Base-by-base conservation (phyloP, 2,113 vertebrate species). In the Pithys albifrons region DNA sequence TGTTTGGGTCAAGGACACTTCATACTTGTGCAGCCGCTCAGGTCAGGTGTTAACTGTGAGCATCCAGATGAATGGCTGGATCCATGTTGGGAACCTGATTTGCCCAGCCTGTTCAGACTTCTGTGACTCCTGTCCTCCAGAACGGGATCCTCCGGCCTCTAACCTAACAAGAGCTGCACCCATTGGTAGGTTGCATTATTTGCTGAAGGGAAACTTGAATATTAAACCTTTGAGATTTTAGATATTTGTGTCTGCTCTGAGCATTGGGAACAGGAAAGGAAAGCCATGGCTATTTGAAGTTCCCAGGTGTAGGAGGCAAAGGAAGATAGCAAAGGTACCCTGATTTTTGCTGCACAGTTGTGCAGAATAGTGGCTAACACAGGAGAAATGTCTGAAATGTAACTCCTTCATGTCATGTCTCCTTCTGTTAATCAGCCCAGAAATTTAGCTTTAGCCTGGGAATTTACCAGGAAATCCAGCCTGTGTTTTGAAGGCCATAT, bases 51-150 rank as follows among this genome's bases (percentile, higher is more conserved):
- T 99, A 49, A 98, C 97, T 1, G 97, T 99, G 87, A 99, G 98
- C 76, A 98, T 99, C 52, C 98, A 98, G 65, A 97, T 99, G 97
- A 98, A 97, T 2, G 98, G 97, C 94, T 99, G 99, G 99, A 96
- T 99, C 12, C 98, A 99, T 2, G 96, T 97, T n/a, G 99, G 99
- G 22, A 98, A 98, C 72, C 98, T 99, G 15, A 65, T 99, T 58
- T 99, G 99, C 89, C 99, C 99, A 9, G 93, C 98, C 28, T 99
- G 99, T 86, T 81, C 85, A 2, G 98, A 99, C 95, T 98, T 99
- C 97, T 99, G 99, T 71, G 98, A 98, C 41, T 75, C 96, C 93
- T 99, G 99, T 91, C 99, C 99, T 3, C 98, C 98, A 2, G 99
- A 99, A 43, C 97, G 97, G 52, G 98, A 99, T 88, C 98, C 99